phyloP scores from a whole-genome alignment of 1,140 invertebrate genomes.

The Rhagoletis zephyria region DNA sequence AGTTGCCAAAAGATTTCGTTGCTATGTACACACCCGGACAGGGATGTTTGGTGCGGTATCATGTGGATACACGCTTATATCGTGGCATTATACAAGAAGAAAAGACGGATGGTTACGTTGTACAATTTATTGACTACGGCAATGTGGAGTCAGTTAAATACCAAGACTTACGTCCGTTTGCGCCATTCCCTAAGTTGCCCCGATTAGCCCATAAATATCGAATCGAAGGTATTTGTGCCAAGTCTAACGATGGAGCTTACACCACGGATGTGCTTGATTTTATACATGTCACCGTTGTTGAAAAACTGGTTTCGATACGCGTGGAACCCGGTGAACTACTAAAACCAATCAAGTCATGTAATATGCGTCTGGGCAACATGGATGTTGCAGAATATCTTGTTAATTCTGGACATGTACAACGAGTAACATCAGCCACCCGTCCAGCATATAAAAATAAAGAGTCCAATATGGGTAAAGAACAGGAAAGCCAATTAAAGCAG shows the following conservation, averaged over 20 bases:
- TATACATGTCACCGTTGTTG: slow-evolving; percentile 62
- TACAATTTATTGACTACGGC: slow-evolving; percentile 80
- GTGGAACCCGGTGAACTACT: slow-evolving; percentile 56
- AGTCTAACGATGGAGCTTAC: slow-evolving; percentile 59
- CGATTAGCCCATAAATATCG: slow-evolving; percentile 75
- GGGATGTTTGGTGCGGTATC: slow-evolving; percentile 78
- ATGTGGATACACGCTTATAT: slow-evolving; percentile 78
- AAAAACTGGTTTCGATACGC: slow-evolving; percentile 60
- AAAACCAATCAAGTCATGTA: slow-evolving; percentile 54
- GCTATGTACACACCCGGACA: slow-evolving; percentile 73
- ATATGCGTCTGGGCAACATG: slow-evolving; percentile 58
- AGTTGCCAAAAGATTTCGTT: not conserved
- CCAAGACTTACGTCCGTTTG: slow-evolving; percentile 76
- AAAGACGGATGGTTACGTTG: slow-evolving; percentile 69
- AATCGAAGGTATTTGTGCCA: slow-evolving; percentile 74
- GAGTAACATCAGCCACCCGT: not conserved
- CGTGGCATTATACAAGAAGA: slow-evolving; percentile 75
- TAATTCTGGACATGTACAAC: slow-evolving; percentile 53
- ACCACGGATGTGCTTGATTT: slow-evolving; percentile 58
- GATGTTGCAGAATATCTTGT: slow-evolving; percentile 62
- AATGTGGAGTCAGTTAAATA: slow-evolving; percentile 76
- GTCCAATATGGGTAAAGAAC: not conserved
- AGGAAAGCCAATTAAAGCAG: not conserved
- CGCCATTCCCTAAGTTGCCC: slow-evolving; percentile 77
- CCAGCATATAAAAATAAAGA: not conserved